Evolutionary conservation across 2,797 vertebrate genomes (phyloP), one percentile per base, ranked within the genome.

Genomic region (Carapus acus): DNA sequence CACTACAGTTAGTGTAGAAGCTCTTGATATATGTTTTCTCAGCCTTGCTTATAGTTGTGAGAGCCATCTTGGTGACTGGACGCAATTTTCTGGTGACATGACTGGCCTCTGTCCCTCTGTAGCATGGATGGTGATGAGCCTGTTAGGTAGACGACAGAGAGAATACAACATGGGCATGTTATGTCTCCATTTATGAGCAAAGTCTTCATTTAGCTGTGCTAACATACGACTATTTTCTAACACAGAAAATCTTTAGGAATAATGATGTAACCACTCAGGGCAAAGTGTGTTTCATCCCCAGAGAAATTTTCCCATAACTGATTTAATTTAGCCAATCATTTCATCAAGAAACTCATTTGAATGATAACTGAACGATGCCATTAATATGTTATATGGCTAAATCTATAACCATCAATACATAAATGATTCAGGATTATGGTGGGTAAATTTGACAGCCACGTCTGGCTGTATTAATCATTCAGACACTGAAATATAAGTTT

Each of bases 401-500:
- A 77, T 74, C 59, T 43, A 76, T 82, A 76, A 75, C 77, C 63
- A 76, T 65, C 73, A 62, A 77, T 78, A 69, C 63, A 85, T 85
- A 80, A 85, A 86, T 83, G 81, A 86, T 83, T 83, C 62, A 74
- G 70, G 51, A 62, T 72, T 72, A 78, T 81, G 86, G 83, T 85
- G 73, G 87, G 83, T 78, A 82, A 84, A 84, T 80, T 82, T 82
- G 82, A 84, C 84, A 80, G 72, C 67, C 67, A 65, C 69, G 69
- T 81, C 74, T 71, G 73, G 65, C 61, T 49, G 49, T 67, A 88
- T 89, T 78, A 87, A 90, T 88, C 86, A 88, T 89, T 87, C 79
- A 89, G 85, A 85, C 81, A 79, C 77, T 76, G 86, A 88, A 89
- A 87, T 85, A 84, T 84, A 80, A 88, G 79, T 82, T 79, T 79